phyloP scores from a whole-genome alignment of 1,140 invertebrate genomes.

The Macrobrachium rosenbergii region DNA sequence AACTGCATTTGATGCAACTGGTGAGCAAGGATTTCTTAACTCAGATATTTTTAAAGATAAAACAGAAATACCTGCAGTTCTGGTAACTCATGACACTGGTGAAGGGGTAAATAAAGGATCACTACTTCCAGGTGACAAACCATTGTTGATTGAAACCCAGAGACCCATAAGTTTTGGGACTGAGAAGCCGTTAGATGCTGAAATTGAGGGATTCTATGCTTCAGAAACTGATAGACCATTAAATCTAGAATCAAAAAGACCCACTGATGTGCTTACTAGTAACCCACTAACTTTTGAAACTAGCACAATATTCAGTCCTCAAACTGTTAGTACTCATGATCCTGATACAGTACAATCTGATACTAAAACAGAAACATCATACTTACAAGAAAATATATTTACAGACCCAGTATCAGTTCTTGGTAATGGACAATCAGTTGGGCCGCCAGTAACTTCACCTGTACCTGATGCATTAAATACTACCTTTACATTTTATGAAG shows the following conservation, averaged over 20 bases:
- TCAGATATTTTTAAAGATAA: not conserved
- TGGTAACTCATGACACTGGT: not conserved
- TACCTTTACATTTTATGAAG: no score
- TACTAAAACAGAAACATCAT: not conserved
- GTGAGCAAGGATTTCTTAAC: not conserved
- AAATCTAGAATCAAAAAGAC: slow-evolving; percentile 8
- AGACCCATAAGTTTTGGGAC: not conserved
- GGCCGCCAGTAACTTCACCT: no score
- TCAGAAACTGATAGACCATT: slow-evolving; percentile 22
- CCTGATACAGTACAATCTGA: not conserved
- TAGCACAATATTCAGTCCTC: no score
- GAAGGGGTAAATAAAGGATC: not conserved
- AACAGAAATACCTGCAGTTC: slow-evolving; percentile 10
- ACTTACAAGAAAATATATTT: not conserved
- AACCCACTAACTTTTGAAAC: no score
- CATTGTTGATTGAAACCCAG: not conserved
- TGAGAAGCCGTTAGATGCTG: not conserved
- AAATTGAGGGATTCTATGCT: not conserved
- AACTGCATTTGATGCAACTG: not conserved
- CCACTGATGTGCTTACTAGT: no score
- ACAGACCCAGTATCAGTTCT: not conserved
- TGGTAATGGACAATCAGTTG: not conserved
- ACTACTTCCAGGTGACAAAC: not conserved
- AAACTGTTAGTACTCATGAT: not conserved
- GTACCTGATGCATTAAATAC: no score